phyloP scores from a whole-genome alignment of 2,888 invertebrate species.

The Synergus itoensis region DNA sequence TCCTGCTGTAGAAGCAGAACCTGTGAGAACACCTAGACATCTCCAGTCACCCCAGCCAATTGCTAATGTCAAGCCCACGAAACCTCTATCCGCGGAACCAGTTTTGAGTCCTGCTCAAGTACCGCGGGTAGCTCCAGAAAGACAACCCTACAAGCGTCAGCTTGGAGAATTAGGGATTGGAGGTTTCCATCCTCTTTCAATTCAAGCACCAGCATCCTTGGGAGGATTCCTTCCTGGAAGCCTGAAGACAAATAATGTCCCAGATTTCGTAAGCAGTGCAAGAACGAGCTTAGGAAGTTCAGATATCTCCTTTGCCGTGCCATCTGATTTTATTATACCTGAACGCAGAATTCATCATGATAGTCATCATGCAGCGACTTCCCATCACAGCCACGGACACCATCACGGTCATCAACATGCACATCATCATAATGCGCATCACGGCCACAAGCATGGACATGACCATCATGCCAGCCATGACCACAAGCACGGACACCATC shows the following conservation, averaged over 20 bases:
- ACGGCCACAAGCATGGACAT: conserved; percentile 57
- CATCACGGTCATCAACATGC: conserved; percentile 56
- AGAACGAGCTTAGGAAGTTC: neutral
- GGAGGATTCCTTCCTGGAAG: conserved; percentile 14
- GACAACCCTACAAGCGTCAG: conserved; percentile 66
- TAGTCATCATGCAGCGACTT: conserved; percentile 55
- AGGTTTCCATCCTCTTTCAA: conserved; percentile 17
- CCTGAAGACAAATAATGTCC: conserved; percentile 46
- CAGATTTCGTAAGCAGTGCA: neutral
- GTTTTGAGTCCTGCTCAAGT: conserved; percentile 48
- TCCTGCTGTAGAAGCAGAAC: conserved; percentile 47
- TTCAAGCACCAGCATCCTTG: conserved; percentile 41
- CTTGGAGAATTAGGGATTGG: conserved; percentile 55
- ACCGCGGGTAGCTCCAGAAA: conserved; percentile 51
- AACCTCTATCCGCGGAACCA: conserved; percentile 41
- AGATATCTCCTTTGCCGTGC: neutral
- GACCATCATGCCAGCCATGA: conserved; percentile 47
- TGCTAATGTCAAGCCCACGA: conserved; percentile 49
- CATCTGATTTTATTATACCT: neutral
- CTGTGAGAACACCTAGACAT: conserved; percentile 57
- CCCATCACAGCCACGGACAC: conserved; percentile 62
- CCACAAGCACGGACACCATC: conserved; percentile 51
- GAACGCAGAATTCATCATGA: conserved; percentile 23
- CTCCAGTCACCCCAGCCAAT: conserved; percentile 51
- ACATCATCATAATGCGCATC: conserved; percentile 34